Percentiles rank a stretch among this genome's conserved stretches.
Conservation (phyloP, 2,797 vertebrate genomes). For the Cryptoblepharus egeriae region DNA sequence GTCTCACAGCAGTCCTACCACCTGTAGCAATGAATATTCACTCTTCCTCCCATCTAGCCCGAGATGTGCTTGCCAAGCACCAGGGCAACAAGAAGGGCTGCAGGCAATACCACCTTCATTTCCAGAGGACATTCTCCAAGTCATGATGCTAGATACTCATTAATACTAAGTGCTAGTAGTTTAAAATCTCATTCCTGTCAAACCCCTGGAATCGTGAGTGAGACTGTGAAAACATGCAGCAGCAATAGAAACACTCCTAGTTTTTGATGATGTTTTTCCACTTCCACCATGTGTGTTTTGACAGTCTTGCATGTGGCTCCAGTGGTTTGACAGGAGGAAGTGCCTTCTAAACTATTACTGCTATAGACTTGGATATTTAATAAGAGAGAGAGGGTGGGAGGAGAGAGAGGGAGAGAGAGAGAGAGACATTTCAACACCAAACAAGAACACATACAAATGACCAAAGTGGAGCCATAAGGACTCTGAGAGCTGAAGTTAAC, state of each 20-base stretch:
- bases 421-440: neutral
- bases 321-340: too few species aligned
- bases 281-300: too few species aligned
- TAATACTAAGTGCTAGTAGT: too few species aligned
- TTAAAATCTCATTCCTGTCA: too few species aligned
- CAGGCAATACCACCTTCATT: neutral
- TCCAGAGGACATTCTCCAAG: neutral
- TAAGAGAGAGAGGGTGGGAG: too few species aligned
- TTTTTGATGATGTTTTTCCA: too few species aligned
- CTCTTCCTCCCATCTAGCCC: accelerated
- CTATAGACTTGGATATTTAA: accelerated
- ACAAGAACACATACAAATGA: neutral
- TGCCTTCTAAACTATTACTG: neutral
- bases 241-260: too few species aligned
- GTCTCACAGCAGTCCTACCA: neutral
- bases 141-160: neutral
- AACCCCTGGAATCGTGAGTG: too few species aligned
- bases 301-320: too few species aligned
- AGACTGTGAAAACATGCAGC: too few species aligned
- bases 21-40: conserved; percentile 23
- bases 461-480: neutral
- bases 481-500: neutral
- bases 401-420: too few species aligned
- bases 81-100: accelerated
- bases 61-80: neutral